phyloP scores from a whole-genome alignment of 2,888 invertebrate genomes.

The Dicranocentrus wangi region DNA sequence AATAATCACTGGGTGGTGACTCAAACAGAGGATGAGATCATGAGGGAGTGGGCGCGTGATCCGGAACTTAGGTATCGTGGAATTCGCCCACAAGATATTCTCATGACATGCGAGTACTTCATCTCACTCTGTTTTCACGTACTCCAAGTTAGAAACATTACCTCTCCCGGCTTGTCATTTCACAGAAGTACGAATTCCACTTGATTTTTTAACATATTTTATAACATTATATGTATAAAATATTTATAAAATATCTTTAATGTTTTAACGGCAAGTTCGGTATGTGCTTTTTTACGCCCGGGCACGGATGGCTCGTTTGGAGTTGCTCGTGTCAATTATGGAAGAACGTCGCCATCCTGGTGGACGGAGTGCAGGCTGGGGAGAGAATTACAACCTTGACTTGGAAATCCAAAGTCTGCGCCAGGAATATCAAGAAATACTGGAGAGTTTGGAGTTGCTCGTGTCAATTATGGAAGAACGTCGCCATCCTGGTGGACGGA shows the following conservation, averaged over 20 bases:
- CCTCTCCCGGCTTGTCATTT: slow-evolving; percentile 39
- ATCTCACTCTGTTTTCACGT: slow-evolving; percentile 41
- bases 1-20: slow-evolving; percentile 55
- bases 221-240: not conserved
- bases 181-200: slow-evolving; percentile 38
- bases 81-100: slow-evolving; percentile 24
- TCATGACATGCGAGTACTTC: slow-evolving; percentile 47
- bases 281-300: slow-evolving; percentile 45
- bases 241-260: not conserved
- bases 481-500: no score
- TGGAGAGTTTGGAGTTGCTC: slow-evolving; percentile 43
- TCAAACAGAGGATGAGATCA: slow-evolving; percentile 44
- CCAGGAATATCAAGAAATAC: slow-evolving; percentile 47
- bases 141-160: slow-evolving; percentile 30
- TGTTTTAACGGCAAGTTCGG: slow-evolving; percentile 18
- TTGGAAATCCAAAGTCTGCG: slow-evolving; percentile 33
- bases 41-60: slow-evolving; percentile 51
- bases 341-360: no score
- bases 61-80: slow-evolving; percentile 45
- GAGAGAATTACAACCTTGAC: not conserved
- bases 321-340: no score
- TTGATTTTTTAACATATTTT: no score
- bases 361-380: not conserved
- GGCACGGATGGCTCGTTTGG: slow-evolving; percentile 45
- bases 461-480: no score